phyloP scores from a whole-genome alignment of 2,797 vertebrate genomes.

The Propithecus perrieri region DNA sequence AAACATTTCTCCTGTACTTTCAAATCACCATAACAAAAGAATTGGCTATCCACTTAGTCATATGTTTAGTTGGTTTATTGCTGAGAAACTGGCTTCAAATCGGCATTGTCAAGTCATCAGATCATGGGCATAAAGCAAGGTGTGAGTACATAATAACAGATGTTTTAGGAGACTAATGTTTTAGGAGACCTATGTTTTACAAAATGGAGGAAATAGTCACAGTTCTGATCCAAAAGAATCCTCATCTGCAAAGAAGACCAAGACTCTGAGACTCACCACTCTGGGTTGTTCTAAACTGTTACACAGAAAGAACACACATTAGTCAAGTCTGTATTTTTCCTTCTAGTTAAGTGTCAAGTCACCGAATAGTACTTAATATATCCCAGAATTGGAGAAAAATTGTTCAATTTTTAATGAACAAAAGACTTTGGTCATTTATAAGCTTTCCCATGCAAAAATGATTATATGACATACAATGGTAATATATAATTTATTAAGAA shows the following conservation, averaged over 20 bases:
- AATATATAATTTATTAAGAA: constrained; percentile 18
- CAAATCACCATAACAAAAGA: not conserved
- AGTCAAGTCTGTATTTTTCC: not conserved
- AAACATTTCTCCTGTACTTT: not conserved
- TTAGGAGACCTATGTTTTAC: not conserved
- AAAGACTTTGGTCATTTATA: not conserved
- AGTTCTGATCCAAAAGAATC: not conserved
- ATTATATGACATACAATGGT: not conserved
- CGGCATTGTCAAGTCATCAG: not conserved
- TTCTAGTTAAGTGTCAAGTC: constrained; percentile 5
- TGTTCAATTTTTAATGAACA: not conserved
- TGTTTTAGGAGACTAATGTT: not conserved
- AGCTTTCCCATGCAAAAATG: constrained; percentile 24
- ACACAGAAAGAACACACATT: not conserved
- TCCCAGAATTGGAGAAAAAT: not conserved
- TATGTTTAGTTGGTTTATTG: not conserved
- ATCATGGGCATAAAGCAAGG: not conserved
- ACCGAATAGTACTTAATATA: not conserved
- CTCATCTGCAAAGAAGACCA: not conserved
- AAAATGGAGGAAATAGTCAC: not conserved
- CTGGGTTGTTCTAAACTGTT: not conserved
- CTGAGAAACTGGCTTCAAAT: not conserved
- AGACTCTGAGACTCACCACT: not conserved
- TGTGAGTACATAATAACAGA: not conserved
- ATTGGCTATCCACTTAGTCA: not conserved